These are phyloP conservation scores for Sicus ferrugineus DNA, from an alignment of 2,888 invertebrate genomes.

Conservation along the genomic window DNA sequence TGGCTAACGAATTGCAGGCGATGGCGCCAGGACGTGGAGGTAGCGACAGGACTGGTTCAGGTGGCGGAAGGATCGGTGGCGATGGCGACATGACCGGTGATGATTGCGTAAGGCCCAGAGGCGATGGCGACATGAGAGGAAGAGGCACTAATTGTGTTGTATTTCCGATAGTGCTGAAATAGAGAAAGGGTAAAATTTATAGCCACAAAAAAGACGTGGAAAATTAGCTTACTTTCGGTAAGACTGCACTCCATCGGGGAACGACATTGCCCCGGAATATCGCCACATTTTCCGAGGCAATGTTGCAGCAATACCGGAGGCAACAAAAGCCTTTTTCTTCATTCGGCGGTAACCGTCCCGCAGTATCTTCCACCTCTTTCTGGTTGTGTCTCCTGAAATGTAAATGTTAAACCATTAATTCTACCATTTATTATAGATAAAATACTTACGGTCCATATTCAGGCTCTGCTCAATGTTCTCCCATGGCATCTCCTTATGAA, in stretches of 20 bases:
- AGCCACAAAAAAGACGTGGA: neutral
- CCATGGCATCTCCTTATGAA: neutral
- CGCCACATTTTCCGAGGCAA: neutral
- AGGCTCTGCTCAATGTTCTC: neutral
- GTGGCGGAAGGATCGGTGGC: neutral
- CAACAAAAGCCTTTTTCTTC: neutral
- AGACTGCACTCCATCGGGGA: neutral
- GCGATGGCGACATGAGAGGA: neutral
- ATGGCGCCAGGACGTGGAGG: neutral
- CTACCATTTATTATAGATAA: neutral
- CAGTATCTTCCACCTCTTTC: neutral
- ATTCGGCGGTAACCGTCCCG: neutral
- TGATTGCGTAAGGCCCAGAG: neutral
- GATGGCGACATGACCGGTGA: neutral
- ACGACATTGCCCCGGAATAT: neutral
- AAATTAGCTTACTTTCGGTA: neutral
- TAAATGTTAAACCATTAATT: neutral
- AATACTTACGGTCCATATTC: constrained; percentile 1
- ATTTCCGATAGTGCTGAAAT: constrained; percentile 1
- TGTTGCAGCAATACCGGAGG: neutral
- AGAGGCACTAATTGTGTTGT: neutral
- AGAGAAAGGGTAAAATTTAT: neutral
- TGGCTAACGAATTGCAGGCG: neutral
- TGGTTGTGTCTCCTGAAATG: constrained; percentile 4
- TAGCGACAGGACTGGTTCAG: neutral